Conservation (phyloP, 2,888 invertebrate species). For the Andrena dorsata region DNA sequence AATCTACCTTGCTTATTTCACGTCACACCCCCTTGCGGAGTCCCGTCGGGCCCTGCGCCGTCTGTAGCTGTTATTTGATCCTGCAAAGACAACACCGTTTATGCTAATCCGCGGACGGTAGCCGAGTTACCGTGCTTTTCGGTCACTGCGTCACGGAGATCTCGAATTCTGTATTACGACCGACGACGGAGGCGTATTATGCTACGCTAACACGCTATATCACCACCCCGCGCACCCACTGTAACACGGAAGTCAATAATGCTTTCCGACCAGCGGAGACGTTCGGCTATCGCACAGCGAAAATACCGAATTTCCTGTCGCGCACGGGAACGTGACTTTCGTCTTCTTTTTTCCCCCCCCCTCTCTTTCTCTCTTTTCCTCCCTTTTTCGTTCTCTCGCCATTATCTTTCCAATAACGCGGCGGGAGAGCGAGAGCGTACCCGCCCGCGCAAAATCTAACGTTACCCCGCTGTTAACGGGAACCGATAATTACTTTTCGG, state of each 20-base stretch:
- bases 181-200: slow-evolving; percentile 19
- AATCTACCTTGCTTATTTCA: slow-evolving; percentile 60
- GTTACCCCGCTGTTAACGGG: slow-evolving; percentile 41
- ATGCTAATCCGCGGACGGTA: slow-evolving; percentile 55
- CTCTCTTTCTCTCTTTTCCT: neutral
- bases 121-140: slow-evolving; percentile 38
- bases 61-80: slow-evolving; percentile 50
- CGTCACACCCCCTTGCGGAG: slow-evolving; percentile 24
- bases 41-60: slow-evolving; percentile 14
- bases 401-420: slow-evolving; percentile 57
- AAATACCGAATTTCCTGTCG: slow-evolving; percentile 31
- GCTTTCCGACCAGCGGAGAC: slow-evolving; percentile 17
- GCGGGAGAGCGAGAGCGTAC: slow-evolving; percentile 29
- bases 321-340: neutral
- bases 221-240: neutral
- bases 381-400: neutral
- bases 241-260: slow-evolving; percentile 24
- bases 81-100: slow-evolving; percentile 62
- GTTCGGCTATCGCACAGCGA: slow-evolving; percentile 7
- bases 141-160: slow-evolving; percentile 38
- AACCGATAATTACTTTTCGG: slow-evolving; percentile 55
- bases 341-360: neutral
- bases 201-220: slow-evolving; percentile 15
- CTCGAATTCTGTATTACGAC: slow-evolving; percentile 44
- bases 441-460: slow-evolving; percentile 29